Evolutionary conservation across 2,113 vertebrate genomes (phyloP).

Genomic region (Microcebus ravelobensis): DNA sequence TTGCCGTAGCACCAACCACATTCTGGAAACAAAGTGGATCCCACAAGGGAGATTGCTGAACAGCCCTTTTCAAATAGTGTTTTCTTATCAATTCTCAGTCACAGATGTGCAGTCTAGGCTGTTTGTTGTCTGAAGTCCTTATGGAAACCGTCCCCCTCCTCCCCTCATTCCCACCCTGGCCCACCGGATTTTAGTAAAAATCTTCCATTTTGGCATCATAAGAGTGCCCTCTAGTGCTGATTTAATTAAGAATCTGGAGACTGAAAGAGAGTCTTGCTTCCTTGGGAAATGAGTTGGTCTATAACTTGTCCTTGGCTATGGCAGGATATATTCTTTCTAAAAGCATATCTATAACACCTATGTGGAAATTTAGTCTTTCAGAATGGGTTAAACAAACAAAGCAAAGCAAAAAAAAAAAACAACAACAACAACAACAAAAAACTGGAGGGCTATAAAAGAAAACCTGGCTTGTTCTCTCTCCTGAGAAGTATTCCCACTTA

Average conservation of each 20-base stretch:
- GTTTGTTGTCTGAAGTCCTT: constrained; percentile 67
- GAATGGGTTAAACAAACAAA: constrained; percentile 22
- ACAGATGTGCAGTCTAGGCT: constrained; percentile 70
- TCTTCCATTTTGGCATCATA: constrained; percentile 61
- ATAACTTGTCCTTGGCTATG: not conserved
- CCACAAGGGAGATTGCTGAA: constrained; percentile 76
- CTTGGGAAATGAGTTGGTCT: constrained; percentile 21
- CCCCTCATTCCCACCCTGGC: not conserved
- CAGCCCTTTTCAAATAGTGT: constrained; percentile 72
- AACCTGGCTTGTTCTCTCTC: not conserved
- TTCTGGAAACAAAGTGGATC: constrained; percentile 77
- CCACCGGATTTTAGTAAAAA: constrained; percentile 61
- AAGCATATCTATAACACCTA: not conserved
- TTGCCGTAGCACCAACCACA: constrained; percentile 65
- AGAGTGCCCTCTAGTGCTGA: constrained; percentile 71
- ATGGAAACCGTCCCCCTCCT: not conserved
- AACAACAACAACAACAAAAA: too few relatives aligned
- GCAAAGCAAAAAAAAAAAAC: not conserved
- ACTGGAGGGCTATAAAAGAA: not conserved
- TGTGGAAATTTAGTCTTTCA: not conserved
- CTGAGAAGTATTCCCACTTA: not conserved
- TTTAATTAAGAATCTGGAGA: constrained; percentile 22
- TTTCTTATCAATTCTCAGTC: constrained; percentile 57
- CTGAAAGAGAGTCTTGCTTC: constrained; percentile 16
- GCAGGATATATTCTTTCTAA: not conserved